Base-by-base conservation (phyloP, 2,888 invertebrate species). In the Heteropelma amictum region DNA sequence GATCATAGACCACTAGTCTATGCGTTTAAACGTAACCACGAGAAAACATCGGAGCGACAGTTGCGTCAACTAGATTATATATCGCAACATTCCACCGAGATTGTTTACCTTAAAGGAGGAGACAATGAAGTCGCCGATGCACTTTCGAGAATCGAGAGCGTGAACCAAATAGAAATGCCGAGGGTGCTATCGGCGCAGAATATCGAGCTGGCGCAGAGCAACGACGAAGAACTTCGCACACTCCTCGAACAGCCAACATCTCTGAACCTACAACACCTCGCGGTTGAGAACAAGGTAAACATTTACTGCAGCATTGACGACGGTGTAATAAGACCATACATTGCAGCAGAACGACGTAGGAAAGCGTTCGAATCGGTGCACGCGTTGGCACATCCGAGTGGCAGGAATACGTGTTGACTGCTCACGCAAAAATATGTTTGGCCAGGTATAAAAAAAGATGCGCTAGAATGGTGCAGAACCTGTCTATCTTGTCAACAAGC, bases 401-500 rank as follows among this genome's bases (percentile, higher is more conserved):
- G 56, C 4, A 12, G 56, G 19, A 53, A 5, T 19, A 56, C 38
- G 19, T 38, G 23, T 12, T 12, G 38, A 12, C 1, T 38, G 8
- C n/a, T 56, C 1, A 53, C 19, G 10, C 10, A 53, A 19, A 33
- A 33, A 19, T 53, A 53, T 19, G 10, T 33, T 10, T 53, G 38
- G 56, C 38, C 56, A 1, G 56, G 38, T n/a, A 35, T 56, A 1
- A 35, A 38, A 38, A 56, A 56, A 26, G 19, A 56, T 38, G 38
- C 38, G 12, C 38, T 38, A n/a, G 21, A 21, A 23, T 6, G 38
- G 1, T 4, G 7, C 23, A 21, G 56, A 6, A 10, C 72, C 1
- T 70, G 54, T 8, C 0, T 47, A 4, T 7, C 45, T 1, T 54
- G 69, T 56, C 80, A 79, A 53, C 42, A 49, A 42, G 12, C 73